These are phyloP conservation scores for Coleophora deauratella DNA, from an alignment of 2,888 invertebrate species.

Conservation along the genomic window DNA sequence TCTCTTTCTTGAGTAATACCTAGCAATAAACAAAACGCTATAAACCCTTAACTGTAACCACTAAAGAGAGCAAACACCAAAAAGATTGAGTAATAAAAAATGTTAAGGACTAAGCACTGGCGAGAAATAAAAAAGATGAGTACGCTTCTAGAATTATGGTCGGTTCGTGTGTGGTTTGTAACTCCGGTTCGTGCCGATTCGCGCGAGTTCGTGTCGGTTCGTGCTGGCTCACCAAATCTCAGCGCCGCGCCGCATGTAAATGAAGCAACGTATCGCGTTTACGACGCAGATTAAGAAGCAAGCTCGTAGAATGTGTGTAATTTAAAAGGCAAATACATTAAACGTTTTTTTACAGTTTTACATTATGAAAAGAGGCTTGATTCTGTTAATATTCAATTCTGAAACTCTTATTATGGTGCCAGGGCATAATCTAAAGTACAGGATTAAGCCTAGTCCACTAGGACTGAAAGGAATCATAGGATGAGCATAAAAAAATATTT, in stretches of 20 bases:
- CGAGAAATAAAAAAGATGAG: slow-evolving; percentile 28
- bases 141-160: slow-evolving; percentile 26
- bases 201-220: slow-evolving; percentile 9
- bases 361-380: background rate
- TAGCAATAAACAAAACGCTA: too few relatives aligned
- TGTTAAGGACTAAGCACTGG: slow-evolving; percentile 13
- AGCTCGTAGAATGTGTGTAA: slow-evolving; percentile 10
- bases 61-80: slow-evolving; percentile 12
- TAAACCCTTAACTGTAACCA: background rate
- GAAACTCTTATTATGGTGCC: too few relatives aligned
- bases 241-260: slow-evolving; percentile 31
- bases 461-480: too few relatives aligned
- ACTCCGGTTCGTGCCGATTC: slow-evolving; percentile 3
- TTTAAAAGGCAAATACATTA: too few relatives aligned
- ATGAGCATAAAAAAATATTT: too few relatives aligned
- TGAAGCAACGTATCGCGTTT: slow-evolving; percentile 37
- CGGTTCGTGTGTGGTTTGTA: slow-evolving; percentile 27
- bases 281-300: slow-evolving; percentile 26
- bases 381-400: too few relatives aligned
- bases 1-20: background rate
- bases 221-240: background rate
- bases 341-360: background rate
- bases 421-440: too few relatives aligned
- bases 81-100: slow-evolving; percentile 17
- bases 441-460: too few relatives aligned